These are phyloP conservation scores for Amazona vittata DNA, from an alignment of 2,113 vertebrate genomes.

Conservation along the genomic window DNA sequence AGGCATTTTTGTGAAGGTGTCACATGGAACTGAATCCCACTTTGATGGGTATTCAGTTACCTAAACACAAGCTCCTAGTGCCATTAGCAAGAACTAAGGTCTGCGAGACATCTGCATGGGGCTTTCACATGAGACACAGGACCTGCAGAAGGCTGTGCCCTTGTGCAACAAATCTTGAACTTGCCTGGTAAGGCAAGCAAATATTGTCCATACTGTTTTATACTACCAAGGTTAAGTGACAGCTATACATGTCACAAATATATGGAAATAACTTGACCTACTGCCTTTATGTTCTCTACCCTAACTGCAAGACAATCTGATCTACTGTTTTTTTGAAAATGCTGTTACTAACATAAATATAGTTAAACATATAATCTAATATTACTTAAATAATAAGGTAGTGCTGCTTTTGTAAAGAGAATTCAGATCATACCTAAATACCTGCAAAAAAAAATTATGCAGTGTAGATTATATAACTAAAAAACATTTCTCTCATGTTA, in stretches of 20 bases:
- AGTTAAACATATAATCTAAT: not conserved
- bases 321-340: not conserved
- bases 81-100: not conserved
- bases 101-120: not conserved
- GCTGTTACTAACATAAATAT: not conserved
- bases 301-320: not conserved
- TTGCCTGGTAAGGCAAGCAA: not conserved
- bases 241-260: not conserved
- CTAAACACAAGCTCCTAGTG: not conserved
- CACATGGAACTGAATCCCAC: not conserved
- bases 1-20: not conserved
- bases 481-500: not conserved
- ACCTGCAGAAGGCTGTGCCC: not conserved
- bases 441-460: not conserved
- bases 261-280: not conserved
- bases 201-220: not conserved
- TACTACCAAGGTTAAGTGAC: not conserved
- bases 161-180: not conserved
- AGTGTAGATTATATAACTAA: not conserved
- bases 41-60: not conserved
- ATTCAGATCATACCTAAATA: not conserved
- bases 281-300: not conserved
- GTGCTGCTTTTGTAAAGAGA: not conserved
- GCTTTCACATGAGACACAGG: not conserved
- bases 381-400: not conserved